Percentiles rank a stretch among this genome's conserved stretches.
Evolutionary conservation across 1,140 invertebrate species (phyloP).

Genomic region (Nasonia longicornis): DNA sequence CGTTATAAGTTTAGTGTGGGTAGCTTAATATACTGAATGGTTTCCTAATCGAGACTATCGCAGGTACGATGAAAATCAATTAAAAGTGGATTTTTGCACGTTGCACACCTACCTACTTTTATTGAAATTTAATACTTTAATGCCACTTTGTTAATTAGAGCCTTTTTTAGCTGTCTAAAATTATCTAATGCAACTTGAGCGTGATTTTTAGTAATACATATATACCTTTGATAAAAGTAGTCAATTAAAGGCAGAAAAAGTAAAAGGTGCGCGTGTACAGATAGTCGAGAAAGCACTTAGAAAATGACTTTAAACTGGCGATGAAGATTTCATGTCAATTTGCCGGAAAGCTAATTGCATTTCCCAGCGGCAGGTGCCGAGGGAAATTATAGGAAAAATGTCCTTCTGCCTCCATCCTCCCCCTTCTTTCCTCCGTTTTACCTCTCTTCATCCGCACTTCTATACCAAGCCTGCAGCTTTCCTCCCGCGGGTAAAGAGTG

Average conservation of each 20-base stretch:
- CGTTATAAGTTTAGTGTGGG: not conserved
- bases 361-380: conserved; percentile 7
- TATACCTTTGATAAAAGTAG: too few relatives aligned
- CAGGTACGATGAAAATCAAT: conserved; percentile 46
- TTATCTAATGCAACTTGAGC: not conserved
- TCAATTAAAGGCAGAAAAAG: not conserved
- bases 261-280: not conserved
- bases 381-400: conserved; percentile 46
- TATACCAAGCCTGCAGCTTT: not conserved
- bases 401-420: conserved; percentile 1
- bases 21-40: conserved; percentile 15
- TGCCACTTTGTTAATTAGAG: too few relatives aligned
- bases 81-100: not conserved
- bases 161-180: too few relatives aligned
- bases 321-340: conserved; percentile 44
- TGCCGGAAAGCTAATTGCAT: conserved; percentile 37
- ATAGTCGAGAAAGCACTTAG: conserved; percentile 5
- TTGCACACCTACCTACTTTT: not conserved
- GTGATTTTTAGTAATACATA: not conserved
- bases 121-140: too few relatives aligned
- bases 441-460: not conserved
- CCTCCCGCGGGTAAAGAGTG: not conserved
- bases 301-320: conserved; percentile 35
- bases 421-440: not conserved
- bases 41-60: conserved; percentile 47